A percentile compares a stretch with the other conserved stretches of the same genome.
Conservation (phyloP, 1,140 invertebrate genomes). For the Drosophila lacteicornis region DNA sequence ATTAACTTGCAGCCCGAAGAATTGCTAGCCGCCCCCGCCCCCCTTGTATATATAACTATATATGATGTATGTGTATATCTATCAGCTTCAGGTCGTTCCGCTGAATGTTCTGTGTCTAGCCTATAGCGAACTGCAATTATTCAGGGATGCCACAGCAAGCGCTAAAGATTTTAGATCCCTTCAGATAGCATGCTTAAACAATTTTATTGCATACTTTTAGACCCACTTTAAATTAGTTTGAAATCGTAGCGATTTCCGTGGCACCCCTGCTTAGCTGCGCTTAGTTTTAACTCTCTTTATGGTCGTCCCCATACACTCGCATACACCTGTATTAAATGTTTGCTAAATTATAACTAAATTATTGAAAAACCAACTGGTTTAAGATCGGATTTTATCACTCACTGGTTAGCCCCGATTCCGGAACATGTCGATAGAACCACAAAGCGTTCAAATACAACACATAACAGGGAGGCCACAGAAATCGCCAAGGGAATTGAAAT, state of each 20-base stretch:
- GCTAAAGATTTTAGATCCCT: background rate
- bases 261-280: background rate
- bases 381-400: slow-evolving; percentile 25
- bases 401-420: slow-evolving; percentile 30
- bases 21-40: slow-evolving; percentile 26
- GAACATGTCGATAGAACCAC: slow-evolving; percentile 80
- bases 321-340: slow-evolving; percentile 51
- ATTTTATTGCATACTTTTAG: background rate
- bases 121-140: slow-evolving; percentile 22
- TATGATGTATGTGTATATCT: slow-evolving; percentile 34
- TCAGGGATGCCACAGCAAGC: background rate
- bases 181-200: background rate
- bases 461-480: slow-evolving; percentile 19
- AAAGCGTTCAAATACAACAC: slow-evolving; percentile 64
- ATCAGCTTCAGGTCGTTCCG: slow-evolving; percentile 42
- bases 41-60: slow-evolving; percentile 27
- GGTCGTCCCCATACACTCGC: slow-evolving; percentile 20
- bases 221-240: background rate
- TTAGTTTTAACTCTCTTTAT: slow-evolving; percentile 40
- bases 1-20: slow-evolving; percentile 43
- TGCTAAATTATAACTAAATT: slow-evolving; percentile 46
- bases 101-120: slow-evolving; percentile 45
- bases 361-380: slow-evolving; percentile 35
- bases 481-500: background rate
- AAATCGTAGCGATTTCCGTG: background rate